Evolutionary conservation across 2,797 vertebrate species (phyloP).

Genomic region (Synaphobranchus kaupii): DNA sequence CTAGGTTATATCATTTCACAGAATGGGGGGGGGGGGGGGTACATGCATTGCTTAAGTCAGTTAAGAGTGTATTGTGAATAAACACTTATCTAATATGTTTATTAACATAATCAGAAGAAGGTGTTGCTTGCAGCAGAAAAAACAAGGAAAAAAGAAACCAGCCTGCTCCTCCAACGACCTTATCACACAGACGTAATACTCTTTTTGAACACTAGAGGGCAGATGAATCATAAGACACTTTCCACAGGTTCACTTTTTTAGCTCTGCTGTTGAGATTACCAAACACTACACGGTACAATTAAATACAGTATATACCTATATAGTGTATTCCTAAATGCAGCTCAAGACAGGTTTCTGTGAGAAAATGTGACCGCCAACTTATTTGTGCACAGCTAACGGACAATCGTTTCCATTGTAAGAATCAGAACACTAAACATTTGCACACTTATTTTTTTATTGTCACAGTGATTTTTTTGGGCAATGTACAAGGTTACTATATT

Average conservation of each 20-base stretch:
- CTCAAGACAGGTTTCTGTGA: neutral
- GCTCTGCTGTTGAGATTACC: neutral
- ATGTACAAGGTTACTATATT: constrained; percentile 20
- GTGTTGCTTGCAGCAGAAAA: neutral
- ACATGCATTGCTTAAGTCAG: neutral
- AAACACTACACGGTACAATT: neutral
- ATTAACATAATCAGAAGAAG: neutral
- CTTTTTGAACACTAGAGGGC: constrained; percentile 9
- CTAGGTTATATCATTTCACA: neutral
- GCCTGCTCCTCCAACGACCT: neutral
- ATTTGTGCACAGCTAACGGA: neutral
- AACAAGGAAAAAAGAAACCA: neutral
- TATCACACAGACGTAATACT: neutral
- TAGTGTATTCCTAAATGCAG: neutral
- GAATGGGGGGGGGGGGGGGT: neutral
- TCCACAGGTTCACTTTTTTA: neutral
- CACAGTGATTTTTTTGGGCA: constrained; percentile 2
- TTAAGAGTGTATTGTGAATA: too few relatives aligned
- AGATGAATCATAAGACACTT: neutral
- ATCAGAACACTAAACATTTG: neutral
- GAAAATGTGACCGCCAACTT: neutral
- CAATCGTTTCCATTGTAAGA: neutral
- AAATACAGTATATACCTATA: neutral
- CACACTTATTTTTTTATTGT: constrained; percentile 20
- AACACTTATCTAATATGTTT: neutral